These are phyloP conservation scores for Sebastes schlegelii DNA, from an alignment of 2,113 vertebrate genomes.

Conservation along the genomic window DNA sequence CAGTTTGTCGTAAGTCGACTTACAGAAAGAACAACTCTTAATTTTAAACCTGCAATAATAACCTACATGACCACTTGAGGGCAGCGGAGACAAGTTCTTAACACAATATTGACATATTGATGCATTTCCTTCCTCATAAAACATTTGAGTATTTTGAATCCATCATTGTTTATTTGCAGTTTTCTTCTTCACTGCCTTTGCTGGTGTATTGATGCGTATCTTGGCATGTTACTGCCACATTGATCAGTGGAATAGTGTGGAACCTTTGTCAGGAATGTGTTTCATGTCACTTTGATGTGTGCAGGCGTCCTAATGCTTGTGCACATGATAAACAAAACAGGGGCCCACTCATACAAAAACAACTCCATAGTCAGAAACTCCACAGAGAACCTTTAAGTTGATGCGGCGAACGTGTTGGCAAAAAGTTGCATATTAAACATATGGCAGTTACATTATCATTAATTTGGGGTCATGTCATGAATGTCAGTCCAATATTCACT, in stretches of 20 bases:
- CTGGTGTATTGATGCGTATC: background rate
- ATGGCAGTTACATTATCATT: background rate
- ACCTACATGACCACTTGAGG: background rate
- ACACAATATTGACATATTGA: background rate
- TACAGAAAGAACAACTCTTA: background rate
- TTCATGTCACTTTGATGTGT: background rate
- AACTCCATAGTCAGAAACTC: background rate
- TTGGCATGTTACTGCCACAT: background rate
- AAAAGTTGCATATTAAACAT: background rate
- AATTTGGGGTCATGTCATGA: background rate
- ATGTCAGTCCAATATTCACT: background rate
- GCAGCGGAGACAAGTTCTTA: background rate
- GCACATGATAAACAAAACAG: background rate
- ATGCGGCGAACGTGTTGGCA: background rate
- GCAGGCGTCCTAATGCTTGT: background rate
- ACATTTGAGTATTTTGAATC: background rate
- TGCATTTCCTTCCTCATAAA: background rate
- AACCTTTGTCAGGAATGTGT: background rate
- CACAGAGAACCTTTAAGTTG: background rate
- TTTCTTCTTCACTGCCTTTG: background rate
- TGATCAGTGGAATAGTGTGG: background rate
- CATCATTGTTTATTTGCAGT: background rate
- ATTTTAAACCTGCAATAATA: background rate
- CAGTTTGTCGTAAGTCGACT: background rate
- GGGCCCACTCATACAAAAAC: background rate